Conservation (phyloP, 2,888 invertebrate species). For the Monopis laevigella region DNA sequence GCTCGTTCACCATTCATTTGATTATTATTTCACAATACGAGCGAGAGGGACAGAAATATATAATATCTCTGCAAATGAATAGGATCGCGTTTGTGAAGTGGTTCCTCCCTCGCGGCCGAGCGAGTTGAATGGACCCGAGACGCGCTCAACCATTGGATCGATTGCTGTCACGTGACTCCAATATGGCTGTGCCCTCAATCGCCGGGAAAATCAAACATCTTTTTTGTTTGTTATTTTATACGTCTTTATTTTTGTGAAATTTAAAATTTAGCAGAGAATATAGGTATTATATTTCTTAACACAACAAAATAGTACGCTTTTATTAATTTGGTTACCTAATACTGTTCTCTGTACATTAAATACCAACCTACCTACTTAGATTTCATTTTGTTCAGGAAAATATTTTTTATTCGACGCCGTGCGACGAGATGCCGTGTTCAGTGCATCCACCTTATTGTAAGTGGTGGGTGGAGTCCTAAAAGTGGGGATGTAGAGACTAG, state of each 20-base stretch:
- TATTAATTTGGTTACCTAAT: no score
- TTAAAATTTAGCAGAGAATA: no score
- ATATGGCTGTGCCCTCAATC: conserved; percentile 25
- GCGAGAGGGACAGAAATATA: conserved; percentile 48
- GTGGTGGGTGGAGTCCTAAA: no score
- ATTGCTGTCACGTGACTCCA: conserved; percentile 60
- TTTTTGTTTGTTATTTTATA: conserved; percentile 19
- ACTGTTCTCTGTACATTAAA: no score
- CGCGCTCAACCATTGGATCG: conserved; percentile 67
- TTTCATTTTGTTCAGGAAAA: no score
- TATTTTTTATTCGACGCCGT: no score
- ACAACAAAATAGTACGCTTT: no score
- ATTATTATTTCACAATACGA: conserved; percentile 59
- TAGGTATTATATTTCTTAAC: no score
- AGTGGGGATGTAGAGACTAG: no score
- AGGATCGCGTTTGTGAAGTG: conserved; percentile 61
- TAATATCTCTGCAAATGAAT: conserved; percentile 46
- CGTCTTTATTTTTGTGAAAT: neutral
- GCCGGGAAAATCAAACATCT: conserved; percentile 9
- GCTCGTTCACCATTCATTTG: conserved; percentile 62
- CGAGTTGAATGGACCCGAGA: conserved; percentile 68
- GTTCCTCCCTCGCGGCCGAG: conserved; percentile 36
- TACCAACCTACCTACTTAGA: no score
- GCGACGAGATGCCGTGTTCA: no score
- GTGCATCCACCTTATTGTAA: no score